Evolutionary conservation across 2,797 vertebrate species (phyloP), one percentile per base, ranked within the genome.

Genomic region (Alauda arvensis): DNA sequence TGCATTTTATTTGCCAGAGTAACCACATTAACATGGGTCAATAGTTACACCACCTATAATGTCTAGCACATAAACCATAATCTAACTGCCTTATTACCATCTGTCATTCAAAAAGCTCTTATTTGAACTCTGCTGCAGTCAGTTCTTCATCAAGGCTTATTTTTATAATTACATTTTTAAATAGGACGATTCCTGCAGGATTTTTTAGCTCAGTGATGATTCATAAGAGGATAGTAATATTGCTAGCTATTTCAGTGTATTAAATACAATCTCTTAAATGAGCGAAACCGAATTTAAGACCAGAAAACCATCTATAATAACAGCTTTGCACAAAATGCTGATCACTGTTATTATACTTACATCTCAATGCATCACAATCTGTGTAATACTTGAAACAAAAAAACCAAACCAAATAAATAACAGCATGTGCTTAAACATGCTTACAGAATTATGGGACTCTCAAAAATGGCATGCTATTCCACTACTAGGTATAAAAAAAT

Each of bases 401-500:
- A 82, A 84, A 28, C 1, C 25, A 87, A 91, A 93, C 52, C 68
- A 91, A 93, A 95, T 78, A 95, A 95, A 89, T 89, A 91, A 90
- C 70, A 89, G 59, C 79, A 80, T 65, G 40, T 71, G 66, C 52
- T 90, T 96, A 96, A 96, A 91, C 34, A 9, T 52, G 19, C 55
- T 93, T 94, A 89, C 65, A 89, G 91, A 95, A 94, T 96, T 95
- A 93, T 42, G 84, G 53, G 77, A 61, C 74, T 96, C 92, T 93
- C 95, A 85, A 92, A 91, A 95, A 95, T 68, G 61, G 29, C 81
- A 87, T 59, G 31, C 72, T 90, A 85, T 95, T 95, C 91, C 6
- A 29, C 85, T 95, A 81, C 87, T 82, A 94, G 83, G 70, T 83
- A 89, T 96, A 95, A 97, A 94, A 94, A 95, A 94, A 87, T 85